phyloP scores from a whole-genome alignment of 2,113 vertebrate genomes.

The Pomatostomus ruficeps region DNA sequence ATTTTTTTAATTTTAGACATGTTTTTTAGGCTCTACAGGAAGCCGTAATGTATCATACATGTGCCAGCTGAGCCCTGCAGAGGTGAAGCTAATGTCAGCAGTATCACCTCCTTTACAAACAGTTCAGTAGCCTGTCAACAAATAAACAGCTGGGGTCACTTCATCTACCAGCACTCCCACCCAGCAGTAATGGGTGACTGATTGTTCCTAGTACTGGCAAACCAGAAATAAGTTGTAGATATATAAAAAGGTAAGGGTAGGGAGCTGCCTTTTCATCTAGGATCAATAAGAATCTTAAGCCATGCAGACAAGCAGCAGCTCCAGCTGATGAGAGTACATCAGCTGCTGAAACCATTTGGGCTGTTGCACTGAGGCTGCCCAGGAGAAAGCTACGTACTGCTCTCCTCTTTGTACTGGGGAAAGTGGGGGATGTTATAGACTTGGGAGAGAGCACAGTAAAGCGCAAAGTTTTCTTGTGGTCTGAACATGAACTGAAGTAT shows the following conservation, averaged over 20 bases:
- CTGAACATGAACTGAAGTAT: rapidly evolving
- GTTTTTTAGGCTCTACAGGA: background rate
- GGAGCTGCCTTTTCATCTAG: background rate
- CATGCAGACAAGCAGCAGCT: background rate
- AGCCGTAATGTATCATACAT: rapidly evolving
- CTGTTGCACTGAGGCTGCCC: background rate
- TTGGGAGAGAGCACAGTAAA: background rate
- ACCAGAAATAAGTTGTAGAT: background rate
- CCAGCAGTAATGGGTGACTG: background rate
- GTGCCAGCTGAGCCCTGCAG: background rate
- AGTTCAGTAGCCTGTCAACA: background rate
- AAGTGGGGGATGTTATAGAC: background rate
- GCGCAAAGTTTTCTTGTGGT: background rate
- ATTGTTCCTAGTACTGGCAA: background rate
- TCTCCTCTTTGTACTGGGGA: background rate
- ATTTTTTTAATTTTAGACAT: background rate
- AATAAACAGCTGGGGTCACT: background rate
- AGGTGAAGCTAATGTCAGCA: background rate
- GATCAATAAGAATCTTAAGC: background rate
- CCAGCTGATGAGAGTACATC: background rate
- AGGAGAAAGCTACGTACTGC: background rate
- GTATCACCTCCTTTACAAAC: background rate
- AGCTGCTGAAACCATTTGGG: background rate
- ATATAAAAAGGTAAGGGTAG: background rate
- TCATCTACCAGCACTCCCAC: background rate